phyloP scores from a whole-genome alignment of 2,113 vertebrate species.

The Lonchura striata region DNA sequence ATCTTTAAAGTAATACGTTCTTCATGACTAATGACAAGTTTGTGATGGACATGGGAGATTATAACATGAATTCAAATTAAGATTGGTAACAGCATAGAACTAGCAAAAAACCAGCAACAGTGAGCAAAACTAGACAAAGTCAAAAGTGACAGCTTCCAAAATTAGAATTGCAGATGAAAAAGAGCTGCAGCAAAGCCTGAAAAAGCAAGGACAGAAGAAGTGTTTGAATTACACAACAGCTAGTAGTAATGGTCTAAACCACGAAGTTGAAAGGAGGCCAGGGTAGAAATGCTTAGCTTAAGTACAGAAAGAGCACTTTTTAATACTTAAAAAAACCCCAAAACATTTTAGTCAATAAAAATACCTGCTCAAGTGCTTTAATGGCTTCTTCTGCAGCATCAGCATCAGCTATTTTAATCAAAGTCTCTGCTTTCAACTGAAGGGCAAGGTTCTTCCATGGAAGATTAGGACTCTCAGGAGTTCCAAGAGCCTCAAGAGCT shows the following conservation, averaged over 20 bases:
- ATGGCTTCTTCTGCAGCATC: conserved; percentile 82
- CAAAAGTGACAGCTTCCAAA: background rate
- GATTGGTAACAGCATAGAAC: background rate
- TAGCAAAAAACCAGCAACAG: background rate
- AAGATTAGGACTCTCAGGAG: background rate
- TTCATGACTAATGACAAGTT: background rate
- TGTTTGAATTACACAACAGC: background rate
- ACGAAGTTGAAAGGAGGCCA: background rate
- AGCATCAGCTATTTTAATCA: conserved; percentile 75
- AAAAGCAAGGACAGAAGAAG: background rate
- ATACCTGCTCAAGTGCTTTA: conserved; percentile 83
- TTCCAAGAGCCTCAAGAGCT: conserved; percentile 68
- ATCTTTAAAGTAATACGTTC: background rate
- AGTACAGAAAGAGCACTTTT: background rate
- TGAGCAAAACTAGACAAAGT: background rate
- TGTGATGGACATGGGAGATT: background rate
- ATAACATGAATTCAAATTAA: background rate
- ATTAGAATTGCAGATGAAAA: background rate
- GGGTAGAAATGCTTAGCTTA: background rate
- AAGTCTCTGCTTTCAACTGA: conserved; percentile 78
- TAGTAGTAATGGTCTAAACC: background rate
- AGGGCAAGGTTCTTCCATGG: conserved; percentile 75
- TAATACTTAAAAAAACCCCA: background rate
- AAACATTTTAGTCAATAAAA: background rate
- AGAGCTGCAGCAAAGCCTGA: background rate